Conservation (phyloP, 2,113 vertebrate genomes). For the Azemiops feae region DNA sequence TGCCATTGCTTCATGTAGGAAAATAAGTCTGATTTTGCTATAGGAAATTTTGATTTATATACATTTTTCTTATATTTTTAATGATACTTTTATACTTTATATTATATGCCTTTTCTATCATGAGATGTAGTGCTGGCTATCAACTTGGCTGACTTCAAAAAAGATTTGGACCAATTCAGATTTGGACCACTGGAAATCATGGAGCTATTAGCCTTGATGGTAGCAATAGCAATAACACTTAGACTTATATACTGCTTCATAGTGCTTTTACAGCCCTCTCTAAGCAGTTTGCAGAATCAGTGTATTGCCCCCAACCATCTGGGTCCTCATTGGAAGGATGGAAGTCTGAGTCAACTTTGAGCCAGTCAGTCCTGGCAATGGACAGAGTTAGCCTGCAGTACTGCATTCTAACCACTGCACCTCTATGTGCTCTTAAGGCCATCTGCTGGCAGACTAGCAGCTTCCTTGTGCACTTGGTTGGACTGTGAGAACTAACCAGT, state of each 20-base stretch:
- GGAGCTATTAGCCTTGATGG: background rate
- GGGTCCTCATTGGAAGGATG: background rate
- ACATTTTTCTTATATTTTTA: background rate
- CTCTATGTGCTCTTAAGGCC: background rate
- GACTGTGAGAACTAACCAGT: background rate
- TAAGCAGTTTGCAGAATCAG: background rate
- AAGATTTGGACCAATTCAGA: background rate
- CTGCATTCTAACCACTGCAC: background rate
- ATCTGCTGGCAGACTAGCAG: background rate
- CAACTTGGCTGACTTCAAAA: background rate
- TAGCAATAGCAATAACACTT: too few species aligned
- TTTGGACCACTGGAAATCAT: background rate
- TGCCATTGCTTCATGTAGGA: background rate
- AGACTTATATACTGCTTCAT: too few species aligned
- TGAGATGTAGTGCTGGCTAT: background rate
- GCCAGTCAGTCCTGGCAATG: background rate
- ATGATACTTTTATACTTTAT: background rate
- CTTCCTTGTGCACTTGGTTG: background rate
- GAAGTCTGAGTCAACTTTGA: background rate
- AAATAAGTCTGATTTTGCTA: background rate
- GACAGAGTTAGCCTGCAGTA: background rate
- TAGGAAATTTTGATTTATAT: background rate
- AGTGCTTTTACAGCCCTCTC: too few species aligned
- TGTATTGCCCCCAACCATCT: background rate
- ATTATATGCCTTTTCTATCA: background rate